Evolutionary conservation across 53 echinoderm and acorn worm species (phyloP).

Genomic region (Apostichopus leukothele): DNA sequence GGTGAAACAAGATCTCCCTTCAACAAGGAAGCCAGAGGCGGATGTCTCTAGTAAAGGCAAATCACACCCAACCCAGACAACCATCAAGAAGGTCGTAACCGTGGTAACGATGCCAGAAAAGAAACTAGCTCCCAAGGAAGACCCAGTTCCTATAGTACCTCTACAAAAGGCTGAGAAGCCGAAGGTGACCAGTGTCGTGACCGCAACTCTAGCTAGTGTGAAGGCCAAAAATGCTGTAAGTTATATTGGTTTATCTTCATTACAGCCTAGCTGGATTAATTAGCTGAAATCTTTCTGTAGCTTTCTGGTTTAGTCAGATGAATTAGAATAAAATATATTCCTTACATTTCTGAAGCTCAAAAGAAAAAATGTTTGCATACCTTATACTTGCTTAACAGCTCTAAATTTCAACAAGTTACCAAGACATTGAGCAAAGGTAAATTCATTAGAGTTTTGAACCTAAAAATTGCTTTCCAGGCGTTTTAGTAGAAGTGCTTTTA

Average conservation of each 20-base stretch:
- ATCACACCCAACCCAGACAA: not conserved
- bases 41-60: not conserved
- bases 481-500: too few relatives aligned
- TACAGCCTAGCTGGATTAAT: too few relatives aligned
- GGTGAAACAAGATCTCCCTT: slow-evolving; percentile 12
- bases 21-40: not conserved
- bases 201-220: not conserved
- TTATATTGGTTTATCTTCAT: not conserved
- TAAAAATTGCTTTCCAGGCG: too few relatives aligned
- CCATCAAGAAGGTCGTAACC: not conserved
- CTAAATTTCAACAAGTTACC: too few relatives aligned
- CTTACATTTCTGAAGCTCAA: too few relatives aligned
- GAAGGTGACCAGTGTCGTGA: not conserved
- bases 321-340: too few relatives aligned
- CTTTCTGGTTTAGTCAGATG: too few relatives aligned
- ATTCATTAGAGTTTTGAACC: too few relatives aligned
- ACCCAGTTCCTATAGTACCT: not conserved
- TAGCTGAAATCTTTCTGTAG: too few relatives aligned
- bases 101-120: slow-evolving; percentile 10
- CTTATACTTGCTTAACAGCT: too few relatives aligned
- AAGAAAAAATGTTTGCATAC: too few relatives aligned
- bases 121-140: not conserved
- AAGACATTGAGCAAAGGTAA: too few relatives aligned
- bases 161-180: not conserved
- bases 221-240: slow-evolving; percentile 15